Conservation (phyloP, 2,113 vertebrate species). For the Menura novaehollandiae region DNA sequence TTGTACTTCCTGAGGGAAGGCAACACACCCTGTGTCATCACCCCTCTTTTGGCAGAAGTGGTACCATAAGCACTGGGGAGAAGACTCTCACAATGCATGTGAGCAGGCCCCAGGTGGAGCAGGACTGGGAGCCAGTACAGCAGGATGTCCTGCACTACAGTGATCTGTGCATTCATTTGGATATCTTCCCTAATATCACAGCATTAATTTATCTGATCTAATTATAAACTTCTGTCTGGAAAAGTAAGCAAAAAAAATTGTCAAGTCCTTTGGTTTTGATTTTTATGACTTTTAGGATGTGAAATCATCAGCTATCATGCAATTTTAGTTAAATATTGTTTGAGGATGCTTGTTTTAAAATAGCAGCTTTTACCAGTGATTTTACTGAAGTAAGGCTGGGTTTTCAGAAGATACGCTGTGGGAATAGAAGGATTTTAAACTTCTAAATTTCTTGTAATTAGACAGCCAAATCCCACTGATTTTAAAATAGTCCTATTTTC, state of each 20-base stretch:
- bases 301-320: neutral
- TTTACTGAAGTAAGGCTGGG: neutral
- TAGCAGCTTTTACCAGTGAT: neutral
- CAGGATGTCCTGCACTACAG: neutral
- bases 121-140: neutral
- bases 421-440: neutral
- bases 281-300: neutral
- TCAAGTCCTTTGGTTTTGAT: neutral
- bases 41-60: neutral
- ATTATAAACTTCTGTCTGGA: neutral
- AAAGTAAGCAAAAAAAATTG: neutral
- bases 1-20: neutral
- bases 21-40: rapidly evolving
- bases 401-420: neutral
- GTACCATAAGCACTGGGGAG: rapidly evolving
- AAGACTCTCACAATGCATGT: rapidly evolving
- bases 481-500: neutral
- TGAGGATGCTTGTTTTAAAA: neutral
- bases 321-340: neutral
- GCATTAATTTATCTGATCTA: neutral
- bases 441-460: rapidly evolving
- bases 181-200: neutral
- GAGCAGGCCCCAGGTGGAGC: too few relatives aligned
- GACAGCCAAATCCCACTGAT: neutral
- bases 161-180: neutral